Conservation (phyloP, 2,113 vertebrate genomes). For the Coptodon bakossiorum region DNA sequence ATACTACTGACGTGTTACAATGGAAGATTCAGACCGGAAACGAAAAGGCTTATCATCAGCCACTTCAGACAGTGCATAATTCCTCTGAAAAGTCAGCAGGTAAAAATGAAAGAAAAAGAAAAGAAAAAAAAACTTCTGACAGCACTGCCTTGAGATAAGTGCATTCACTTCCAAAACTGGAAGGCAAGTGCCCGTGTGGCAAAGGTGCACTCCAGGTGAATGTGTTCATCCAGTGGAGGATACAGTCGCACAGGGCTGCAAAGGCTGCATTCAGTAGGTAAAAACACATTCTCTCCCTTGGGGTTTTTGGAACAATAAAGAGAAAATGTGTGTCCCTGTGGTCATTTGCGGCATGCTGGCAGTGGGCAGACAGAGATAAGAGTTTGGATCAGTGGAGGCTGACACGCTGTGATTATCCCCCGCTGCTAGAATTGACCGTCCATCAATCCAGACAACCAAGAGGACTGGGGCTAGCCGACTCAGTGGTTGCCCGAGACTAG, state of each 20-base stretch:
- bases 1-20: background rate
- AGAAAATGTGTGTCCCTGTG: constrained; percentile 44
- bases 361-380: constrained; percentile 70
- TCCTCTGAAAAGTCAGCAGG: background rate
- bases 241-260: background rate
- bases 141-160: constrained; percentile 2
- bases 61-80: constrained; percentile 7
- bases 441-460: constrained; percentile 61
- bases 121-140: background rate
- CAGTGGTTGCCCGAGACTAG: constrained; percentile 49
- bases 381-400: constrained; percentile 65
- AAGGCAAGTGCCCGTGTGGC: background rate
- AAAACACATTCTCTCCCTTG: constrained; percentile 13
- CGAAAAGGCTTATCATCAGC: background rate
- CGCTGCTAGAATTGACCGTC: constrained; percentile 62
- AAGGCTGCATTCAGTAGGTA: background rate
- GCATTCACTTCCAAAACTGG: background rate
- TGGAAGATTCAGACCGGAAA: background rate
- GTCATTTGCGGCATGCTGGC: constrained; percentile 59
- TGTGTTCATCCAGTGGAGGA: background rate
- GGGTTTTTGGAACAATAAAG: constrained; percentile 47
- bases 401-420: constrained; percentile 70
- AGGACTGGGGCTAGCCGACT: constrained; percentile 34
- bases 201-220: constrained; percentile 20
- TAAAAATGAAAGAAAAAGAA: background rate